Conservation (phyloP, 2,888 invertebrate species). For the Meandrusa payeni region DNA sequence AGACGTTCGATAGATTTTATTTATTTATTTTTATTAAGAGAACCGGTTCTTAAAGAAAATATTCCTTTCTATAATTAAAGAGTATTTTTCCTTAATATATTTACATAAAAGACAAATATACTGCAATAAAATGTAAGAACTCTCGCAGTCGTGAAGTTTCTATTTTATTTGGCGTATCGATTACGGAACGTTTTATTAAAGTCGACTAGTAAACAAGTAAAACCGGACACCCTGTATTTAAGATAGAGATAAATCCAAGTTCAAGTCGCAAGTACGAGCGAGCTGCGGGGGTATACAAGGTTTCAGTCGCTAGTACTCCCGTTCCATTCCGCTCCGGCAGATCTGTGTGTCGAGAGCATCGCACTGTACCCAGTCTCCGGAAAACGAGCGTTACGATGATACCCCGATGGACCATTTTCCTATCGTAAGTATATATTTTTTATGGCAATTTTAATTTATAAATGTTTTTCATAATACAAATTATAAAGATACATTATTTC, state of each 20-base stretch:
- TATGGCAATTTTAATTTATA: too few species aligned
- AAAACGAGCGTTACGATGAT: slow-evolving; percentile 14
- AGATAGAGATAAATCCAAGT: slow-evolving; percentile 78
- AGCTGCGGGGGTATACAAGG: slow-evolving; percentile 65
- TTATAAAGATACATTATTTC: too few species aligned
- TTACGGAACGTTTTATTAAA: slow-evolving; percentile 1
- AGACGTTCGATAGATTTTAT: too few species aligned
- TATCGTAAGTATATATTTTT: slow-evolving; percentile 23
- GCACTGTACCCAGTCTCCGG: slow-evolving; percentile 22
- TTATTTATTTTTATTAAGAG: too few species aligned
- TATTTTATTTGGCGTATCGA: slow-evolving; percentile 5
- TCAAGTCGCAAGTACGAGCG: slow-evolving; percentile 70
- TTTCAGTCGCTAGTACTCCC: slow-evolving; percentile 54
- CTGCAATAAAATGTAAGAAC: neutral
- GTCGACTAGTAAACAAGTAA: slow-evolving; percentile 34
- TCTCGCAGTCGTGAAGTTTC: slow-evolving; percentile 1
- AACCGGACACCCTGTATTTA: slow-evolving; percentile 52
- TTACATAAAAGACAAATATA: neutral
- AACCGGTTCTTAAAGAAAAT: too few species aligned
- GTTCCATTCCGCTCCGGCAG: slow-evolving; percentile 49
- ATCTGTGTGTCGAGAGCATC: slow-evolving; percentile 23
- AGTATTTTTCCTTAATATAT: neutral
- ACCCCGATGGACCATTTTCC: slow-evolving; percentile 24
- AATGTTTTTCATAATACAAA: too few species aligned
- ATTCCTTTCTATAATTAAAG: neutral